Percentiles rank a stretch among this genome's conserved stretches.
phyloP scores from a whole-genome alignment of 2,113 vertebrate species.

The Amblyopsis rosae region DNA sequence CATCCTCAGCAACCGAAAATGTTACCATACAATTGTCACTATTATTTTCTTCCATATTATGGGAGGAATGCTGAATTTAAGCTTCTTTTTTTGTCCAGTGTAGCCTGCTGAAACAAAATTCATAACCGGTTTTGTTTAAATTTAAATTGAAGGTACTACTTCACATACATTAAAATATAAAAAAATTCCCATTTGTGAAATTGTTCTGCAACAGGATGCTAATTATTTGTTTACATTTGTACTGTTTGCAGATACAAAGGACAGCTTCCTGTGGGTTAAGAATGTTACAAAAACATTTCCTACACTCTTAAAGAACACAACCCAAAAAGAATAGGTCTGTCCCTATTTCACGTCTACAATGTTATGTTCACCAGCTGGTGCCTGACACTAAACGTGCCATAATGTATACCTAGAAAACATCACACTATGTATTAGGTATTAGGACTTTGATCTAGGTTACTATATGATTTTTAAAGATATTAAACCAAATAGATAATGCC shows the following conservation, averaged over 20 bases:
- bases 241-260: background rate
- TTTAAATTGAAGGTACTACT: no score
- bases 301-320: background rate
- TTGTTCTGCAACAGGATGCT: background rate
- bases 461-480: slow-evolving; percentile 4
- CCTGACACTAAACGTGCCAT: slow-evolving; percentile 60
- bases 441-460: slow-evolving; percentile 1
- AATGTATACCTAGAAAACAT: slow-evolving; percentile 15
- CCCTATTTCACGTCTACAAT: slow-evolving; percentile 35
- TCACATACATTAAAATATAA: slow-evolving; percentile 38
- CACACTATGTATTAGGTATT: slow-evolving; percentile 17
- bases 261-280: background rate
- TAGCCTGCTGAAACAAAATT: no score
- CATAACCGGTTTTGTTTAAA: no score
- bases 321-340: background rate
- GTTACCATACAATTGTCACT: no score
- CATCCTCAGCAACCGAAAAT: background rate
- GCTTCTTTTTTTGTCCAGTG: no score
- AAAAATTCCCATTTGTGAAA: no score
- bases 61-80: no score
- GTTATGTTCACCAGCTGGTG: slow-evolving; percentile 60
- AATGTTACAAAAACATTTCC: background rate
- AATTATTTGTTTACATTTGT: background rate
- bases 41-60: no score
- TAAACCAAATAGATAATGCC: slow-evolving; percentile 8